Evolutionary conservation across 2,888 invertebrate species (phyloP).

Genomic region (Merodon equestris): DNA sequence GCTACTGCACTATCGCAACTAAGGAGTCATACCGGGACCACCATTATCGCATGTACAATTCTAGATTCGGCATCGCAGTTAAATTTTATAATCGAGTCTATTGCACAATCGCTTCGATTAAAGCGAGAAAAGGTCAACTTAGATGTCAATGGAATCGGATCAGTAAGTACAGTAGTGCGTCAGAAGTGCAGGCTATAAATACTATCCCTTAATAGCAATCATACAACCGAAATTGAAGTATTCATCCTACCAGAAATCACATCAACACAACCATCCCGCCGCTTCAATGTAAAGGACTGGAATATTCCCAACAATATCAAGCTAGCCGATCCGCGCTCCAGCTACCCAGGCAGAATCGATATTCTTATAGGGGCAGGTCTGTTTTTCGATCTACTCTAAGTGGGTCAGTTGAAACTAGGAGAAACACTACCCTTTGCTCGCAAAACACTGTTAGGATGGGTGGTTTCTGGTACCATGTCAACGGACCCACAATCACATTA

Average conservation of each 20-base stretch:
- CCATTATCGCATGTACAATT: not conserved
- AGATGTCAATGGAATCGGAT: conserved; percentile 4
- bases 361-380: conserved; percentile 48
- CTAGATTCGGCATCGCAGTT: not conserved
- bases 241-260: conserved; percentile 35
- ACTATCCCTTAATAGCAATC: too few relatives aligned
- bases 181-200: too few relatives aligned
- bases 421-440: conserved; percentile 52
- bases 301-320: conserved; percentile 48
- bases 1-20: not conserved
- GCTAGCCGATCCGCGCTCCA: conserved; percentile 52
- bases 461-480: conserved; percentile 24
- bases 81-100: not conserved
- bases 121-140: not conserved
- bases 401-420: conserved; percentile 48
- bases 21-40: not conserved
- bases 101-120: not conserved
- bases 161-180: too few relatives aligned
- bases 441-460: conserved; percentile 64
- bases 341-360: conserved; percentile 34
- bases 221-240: conserved; percentile 16
- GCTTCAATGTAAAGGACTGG: conserved; percentile 42
- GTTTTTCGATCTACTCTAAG: conserved; percentile 44
- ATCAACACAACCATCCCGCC: conserved; percentile 21
- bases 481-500: not conserved